Evolutionary conservation across 53 echinoderm and acorn worm species (phyloP).

Genomic region (Holothuria leucospilota): DNA sequence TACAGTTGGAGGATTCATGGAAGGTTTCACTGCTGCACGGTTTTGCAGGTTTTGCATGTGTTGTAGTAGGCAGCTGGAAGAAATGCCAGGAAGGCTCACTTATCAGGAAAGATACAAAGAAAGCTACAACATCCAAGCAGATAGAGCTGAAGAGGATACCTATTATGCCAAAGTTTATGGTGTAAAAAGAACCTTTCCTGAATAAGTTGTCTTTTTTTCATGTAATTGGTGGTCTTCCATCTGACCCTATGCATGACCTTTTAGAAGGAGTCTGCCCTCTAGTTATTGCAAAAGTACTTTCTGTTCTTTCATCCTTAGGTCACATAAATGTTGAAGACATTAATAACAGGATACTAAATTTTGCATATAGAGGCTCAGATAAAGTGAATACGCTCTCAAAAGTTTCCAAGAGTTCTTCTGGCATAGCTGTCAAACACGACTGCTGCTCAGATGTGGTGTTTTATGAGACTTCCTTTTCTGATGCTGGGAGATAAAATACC

Average conservation of each 20-base stretch:
- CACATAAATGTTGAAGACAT: not conserved
- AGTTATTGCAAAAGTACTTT: no score
- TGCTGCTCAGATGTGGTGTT: not conserved
- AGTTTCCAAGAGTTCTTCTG: no score
- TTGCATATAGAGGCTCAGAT: no score
- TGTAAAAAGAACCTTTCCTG: not conserved
- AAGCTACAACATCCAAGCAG: conserved; percentile 14
- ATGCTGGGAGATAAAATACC: conserved; percentile 20
- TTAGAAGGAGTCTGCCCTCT: not conserved
- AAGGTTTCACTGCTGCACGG: not conserved
- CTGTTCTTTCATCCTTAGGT: not conserved
- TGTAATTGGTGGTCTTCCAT: not conserved
- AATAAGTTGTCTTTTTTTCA: not conserved
- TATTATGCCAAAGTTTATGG: not conserved
- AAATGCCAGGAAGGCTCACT: not conserved
- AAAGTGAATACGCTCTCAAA: no score
- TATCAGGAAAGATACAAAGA: conserved; percentile 1
- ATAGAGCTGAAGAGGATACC: not conserved
- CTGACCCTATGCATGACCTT: not conserved
- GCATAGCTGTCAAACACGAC: not conserved
- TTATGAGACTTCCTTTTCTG: conserved; percentile 4
- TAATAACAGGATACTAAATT: no score
- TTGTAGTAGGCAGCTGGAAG: not conserved
- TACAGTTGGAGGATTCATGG: not conserved
- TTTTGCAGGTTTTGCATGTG: conserved; percentile 11